A percentile compares a stretch with the other conserved stretches of the same genome.
phyloP scores from a whole-genome alignment of 2,888 invertebrate genomes.

The Drosophila birchii region DNA sequence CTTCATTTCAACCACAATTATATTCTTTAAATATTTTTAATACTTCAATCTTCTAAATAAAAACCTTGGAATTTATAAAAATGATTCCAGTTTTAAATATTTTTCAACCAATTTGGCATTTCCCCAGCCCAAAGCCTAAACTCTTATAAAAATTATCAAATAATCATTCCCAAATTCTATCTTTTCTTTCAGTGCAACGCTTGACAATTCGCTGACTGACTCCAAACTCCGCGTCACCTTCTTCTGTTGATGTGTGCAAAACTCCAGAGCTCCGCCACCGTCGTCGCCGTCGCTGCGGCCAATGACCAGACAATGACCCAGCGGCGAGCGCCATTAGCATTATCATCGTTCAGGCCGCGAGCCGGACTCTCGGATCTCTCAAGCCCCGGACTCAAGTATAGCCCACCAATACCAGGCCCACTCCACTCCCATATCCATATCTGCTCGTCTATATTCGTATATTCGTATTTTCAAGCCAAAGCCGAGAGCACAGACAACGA shows the following conservation, averaged over 20 bases:
- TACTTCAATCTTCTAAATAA: background rate
- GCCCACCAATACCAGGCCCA: slow-evolving; percentile 26
- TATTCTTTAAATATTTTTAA: background rate
- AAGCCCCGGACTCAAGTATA: slow-evolving; percentile 37
- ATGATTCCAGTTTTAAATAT: background rate
- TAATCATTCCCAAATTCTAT: background rate
- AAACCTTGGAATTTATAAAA: background rate
- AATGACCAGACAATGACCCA: slow-evolving; percentile 82
- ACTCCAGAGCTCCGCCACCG: slow-evolving; percentile 61
- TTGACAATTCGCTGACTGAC: slow-evolving; percentile 39
- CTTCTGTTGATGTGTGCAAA: slow-evolving; percentile 73
- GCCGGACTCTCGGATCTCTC: slow-evolving; percentile 26
- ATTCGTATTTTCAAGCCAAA: slow-evolving; percentile 14
- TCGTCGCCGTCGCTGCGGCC: slow-evolving; percentile 70
- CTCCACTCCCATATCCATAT: slow-evolving; percentile 33
- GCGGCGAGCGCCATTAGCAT: slow-evolving; percentile 80
- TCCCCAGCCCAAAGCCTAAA: background rate
- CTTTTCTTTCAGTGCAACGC: slow-evolving; percentile 25
- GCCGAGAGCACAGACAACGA: slow-evolving; percentile 40
- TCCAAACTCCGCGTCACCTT: slow-evolving; percentile 42
- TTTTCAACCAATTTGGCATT: fast-evolving
- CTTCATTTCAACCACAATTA: background rate
- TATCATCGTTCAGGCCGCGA: slow-evolving; percentile 61
- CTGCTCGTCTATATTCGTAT: slow-evolving; percentile 14
- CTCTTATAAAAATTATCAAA: fast-evolving